Evolutionary conservation across 1,140 invertebrate genomes (phyloP), one percentile per base, ranked within the genome.

Genomic region (Anastatus disparis): DNA sequence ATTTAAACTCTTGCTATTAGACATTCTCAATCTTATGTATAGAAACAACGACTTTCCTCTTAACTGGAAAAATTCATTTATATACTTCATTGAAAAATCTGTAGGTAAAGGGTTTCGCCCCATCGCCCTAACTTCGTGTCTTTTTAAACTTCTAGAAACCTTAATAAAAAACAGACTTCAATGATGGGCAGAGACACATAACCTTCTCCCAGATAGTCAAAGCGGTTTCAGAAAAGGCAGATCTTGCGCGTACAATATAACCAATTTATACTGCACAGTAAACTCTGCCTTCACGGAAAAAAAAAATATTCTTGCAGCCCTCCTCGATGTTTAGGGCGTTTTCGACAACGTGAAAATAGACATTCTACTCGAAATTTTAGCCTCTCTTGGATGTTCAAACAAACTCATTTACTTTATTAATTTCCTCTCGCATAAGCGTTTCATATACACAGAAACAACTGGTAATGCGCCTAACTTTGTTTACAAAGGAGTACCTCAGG

Each of bases 331-430:
- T 6, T 10, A 35, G 13, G 31, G 62, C 3, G 62, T 29, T 3
- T 64, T 66, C n/a, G 26, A 66, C n/a, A 66, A 66, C 20, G 48
- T 55, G 7, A 17, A 20, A n/a, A 20, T 9, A 9, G 50, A 53
- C 3, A 55, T 53, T 17, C 12, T 66, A 9, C 10, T 66, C 3
- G 13, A 40, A 7, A 35, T 42, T 40, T n/a, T 66, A n/a, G 26
- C 50, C 3, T 10, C 12, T 24, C n/a, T 40, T n/a, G 48, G 27
- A 6, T 24, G 17, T 17, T 12, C 50, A 15, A 20, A 22, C 24
- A 10, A 13, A 26, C 8, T 56, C 8, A 12, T 56, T 6, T 13
- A 24, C 6, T 56, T 67, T n/a, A 22, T 56, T 15, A 67, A 56
- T 17, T 52, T 27, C n/a, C 6, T 55, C 2, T 44, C 20, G 4